These are phyloP conservation scores for Microcebus murinus DNA, from an alignment of 2,113 vertebrate genomes.

Conservation along the genomic window DNA sequence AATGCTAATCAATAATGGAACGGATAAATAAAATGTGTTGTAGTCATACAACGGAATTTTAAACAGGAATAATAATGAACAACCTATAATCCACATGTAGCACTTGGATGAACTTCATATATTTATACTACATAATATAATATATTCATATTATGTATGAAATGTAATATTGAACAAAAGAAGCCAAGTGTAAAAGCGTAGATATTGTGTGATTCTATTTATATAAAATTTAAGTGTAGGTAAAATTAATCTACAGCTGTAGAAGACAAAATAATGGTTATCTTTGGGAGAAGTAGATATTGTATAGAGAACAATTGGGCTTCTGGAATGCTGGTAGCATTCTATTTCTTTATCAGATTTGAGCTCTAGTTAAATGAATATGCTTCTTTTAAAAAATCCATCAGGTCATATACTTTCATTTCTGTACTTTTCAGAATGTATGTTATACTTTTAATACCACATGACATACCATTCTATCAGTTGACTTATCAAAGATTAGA, in stretches of 20 bases:
- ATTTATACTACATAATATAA: background rate
- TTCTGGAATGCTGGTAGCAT: background rate
- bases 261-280: background rate
- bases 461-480: background rate
- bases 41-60: background rate
- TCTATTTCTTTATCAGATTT: conserved; percentile 5
- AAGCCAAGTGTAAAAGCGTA: background rate
- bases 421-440: background rate
- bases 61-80: background rate
- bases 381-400: background rate
- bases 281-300: background rate
- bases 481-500: conserved; percentile 30
- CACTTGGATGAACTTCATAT: background rate
- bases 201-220: background rate
- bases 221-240: background rate
- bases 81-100: background rate
- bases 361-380: conserved; percentile 23
- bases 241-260: background rate
- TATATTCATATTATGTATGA: background rate
- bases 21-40: background rate
- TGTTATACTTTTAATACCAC: background rate
- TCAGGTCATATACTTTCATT: background rate
- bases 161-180: background rate
- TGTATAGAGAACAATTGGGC: background rate
- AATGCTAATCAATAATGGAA: background rate